Conservation (phyloP, 2,797 vertebrate genomes). For the Silurus aristotelis region DNA sequence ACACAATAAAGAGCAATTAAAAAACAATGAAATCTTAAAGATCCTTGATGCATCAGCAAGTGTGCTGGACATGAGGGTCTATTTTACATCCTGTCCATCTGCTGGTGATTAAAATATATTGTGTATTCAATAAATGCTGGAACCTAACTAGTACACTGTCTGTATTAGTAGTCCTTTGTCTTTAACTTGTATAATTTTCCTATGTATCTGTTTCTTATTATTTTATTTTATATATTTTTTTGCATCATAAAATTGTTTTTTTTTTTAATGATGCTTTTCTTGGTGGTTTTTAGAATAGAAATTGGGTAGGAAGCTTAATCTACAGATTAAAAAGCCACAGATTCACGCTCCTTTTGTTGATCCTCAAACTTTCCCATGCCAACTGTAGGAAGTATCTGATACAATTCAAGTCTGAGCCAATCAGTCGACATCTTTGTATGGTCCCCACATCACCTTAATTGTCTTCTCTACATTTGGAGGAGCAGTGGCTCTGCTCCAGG, state of each 20-base stretch:
- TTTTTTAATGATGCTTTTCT: not conserved
- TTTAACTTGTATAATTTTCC: not conserved
- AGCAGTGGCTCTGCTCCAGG: not conserved
- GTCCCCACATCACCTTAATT: not conserved
- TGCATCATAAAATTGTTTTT: not conserved
- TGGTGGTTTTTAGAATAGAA: not conserved
- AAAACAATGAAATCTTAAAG: conserved; percentile 58
- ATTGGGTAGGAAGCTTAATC: not conserved
- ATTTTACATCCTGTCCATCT: conserved; percentile 9
- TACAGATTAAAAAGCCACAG: not conserved
- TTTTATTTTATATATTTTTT: not conserved
- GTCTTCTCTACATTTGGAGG: not conserved
- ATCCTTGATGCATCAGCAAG: conserved; percentile 39
- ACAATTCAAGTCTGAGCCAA: not conserved
- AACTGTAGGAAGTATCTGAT: not conserved
- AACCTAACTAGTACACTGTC: not conserved
- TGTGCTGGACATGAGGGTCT: conserved; percentile 26
- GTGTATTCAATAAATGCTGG: not conserved
- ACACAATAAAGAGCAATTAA: conserved; percentile 68
- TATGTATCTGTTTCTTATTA: not conserved
- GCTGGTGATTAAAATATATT: conserved; percentile 6
- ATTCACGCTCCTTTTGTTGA: not conserved
- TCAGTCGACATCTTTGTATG: not conserved
- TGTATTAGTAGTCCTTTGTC: not conserved
- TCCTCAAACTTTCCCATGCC: not conserved